phyloP scores from a whole-genome alignment of 1,140 invertebrate species.

The Pogonognathellus flavescens region DNA sequence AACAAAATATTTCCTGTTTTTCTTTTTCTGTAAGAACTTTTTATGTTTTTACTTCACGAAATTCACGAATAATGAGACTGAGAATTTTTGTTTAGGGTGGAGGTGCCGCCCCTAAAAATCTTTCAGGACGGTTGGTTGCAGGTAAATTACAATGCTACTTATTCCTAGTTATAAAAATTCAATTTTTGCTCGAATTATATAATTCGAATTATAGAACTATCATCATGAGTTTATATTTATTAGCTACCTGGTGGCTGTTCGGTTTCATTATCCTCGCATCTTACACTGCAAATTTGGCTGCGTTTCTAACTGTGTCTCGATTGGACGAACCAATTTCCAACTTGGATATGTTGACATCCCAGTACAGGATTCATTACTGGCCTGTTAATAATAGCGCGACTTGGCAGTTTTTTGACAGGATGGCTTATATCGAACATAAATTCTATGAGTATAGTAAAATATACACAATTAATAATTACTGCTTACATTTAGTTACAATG shows the following conservation, averaged over 20 bases:
- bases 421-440: slow-evolving; percentile 93
- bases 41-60: background rate
- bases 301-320: slow-evolving; percentile 87
- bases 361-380: slow-evolving; percentile 95
- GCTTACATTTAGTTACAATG: too few relatives aligned
- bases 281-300: slow-evolving; percentile 96
- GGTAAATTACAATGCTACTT: background rate
- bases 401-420: slow-evolving; percentile 93
- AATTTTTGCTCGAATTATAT: background rate
- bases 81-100: slow-evolving; percentile 75
- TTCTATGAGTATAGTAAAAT: slow-evolving; percentile 89
- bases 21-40: background rate
- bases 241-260: slow-evolving; percentile 97
- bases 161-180: background rate
- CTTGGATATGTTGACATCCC: slow-evolving; percentile 90
- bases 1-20: background rate
- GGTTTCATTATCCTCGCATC: slow-evolving; percentile 98
- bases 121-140: slow-evolving; percentile 91
- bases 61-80: background rate
- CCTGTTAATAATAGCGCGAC: slow-evolving; percentile 86
- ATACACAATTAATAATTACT: too few relatives aligned
- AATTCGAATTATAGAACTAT: background rate
- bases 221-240: too few relatives aligned
- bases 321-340: slow-evolving; percentile 92
- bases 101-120: slow-evolving; percentile 95